Conservation (phyloP, 2,797 vertebrate genomes). For the Galagoides demidoff region DNA sequence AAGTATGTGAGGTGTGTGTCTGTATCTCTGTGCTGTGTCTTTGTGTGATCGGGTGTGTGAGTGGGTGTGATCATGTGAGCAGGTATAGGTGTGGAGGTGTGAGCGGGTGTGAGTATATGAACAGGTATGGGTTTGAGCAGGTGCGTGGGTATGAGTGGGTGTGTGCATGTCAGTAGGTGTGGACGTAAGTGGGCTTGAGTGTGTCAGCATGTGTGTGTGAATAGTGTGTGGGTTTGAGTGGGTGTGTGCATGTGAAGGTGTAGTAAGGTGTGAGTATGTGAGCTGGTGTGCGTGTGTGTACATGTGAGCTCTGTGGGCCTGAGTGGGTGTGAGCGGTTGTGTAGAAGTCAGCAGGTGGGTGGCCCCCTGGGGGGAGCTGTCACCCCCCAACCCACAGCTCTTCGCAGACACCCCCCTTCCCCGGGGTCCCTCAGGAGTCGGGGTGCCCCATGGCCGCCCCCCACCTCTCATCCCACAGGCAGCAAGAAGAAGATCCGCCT, state of each 20-base stretch:
- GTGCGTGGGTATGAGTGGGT: background rate
- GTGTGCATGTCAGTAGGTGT: background rate
- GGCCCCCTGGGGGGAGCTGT: too few species aligned
- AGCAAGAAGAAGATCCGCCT: conserved; percentile 99
- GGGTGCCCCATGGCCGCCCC: background rate
- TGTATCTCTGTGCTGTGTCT: background rate
- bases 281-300: background rate
- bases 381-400: background rate
- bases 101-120: background rate
- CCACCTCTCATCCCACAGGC: conserved; percentile 86
- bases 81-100: background rate
- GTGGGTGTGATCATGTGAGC: background rate
- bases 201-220: background rate
- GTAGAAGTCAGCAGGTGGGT: too few species aligned
- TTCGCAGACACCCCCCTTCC: background rate
- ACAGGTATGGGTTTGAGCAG: background rate
- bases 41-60: background rate
- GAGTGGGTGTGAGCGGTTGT: too few species aligned
- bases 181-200: background rate
- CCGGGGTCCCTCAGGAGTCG: background rate
- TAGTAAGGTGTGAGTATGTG: background rate
- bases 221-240: background rate
- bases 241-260: background rate
- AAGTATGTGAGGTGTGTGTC: background rate
- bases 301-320: background rate